phyloP scores from a whole-genome alignment of 2,888 invertebrate species.

The Ceramica pisi region DNA sequence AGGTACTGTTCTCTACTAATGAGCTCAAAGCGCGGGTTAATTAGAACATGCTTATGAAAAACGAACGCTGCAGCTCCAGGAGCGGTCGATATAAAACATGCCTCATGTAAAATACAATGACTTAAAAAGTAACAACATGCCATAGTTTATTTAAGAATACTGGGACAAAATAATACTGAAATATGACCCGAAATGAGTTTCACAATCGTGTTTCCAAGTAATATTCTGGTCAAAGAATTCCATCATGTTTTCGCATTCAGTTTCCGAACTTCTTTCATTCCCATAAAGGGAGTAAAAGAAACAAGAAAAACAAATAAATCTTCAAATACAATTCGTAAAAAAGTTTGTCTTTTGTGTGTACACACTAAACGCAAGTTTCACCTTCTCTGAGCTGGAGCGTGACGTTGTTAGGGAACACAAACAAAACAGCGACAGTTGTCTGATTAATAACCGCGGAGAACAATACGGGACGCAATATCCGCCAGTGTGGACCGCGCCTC shows the following conservation, averaged over 20 bases:
- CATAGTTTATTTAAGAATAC: not conserved
- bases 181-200: constrained; percentile 37
- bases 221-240: constrained; percentile 47
- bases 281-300: constrained; percentile 38
- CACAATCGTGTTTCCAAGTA: constrained; percentile 43
- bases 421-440: constrained; percentile 70
- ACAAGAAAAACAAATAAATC: constrained; percentile 54
- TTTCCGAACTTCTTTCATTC: constrained; percentile 40
- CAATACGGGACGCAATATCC: constrained; percentile 82
- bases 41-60: constrained; percentile 53
- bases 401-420: constrained; percentile 67
- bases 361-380: constrained; percentile 63
- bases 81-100: constrained; percentile 9
- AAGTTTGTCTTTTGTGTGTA: constrained; percentile 48
- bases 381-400: constrained; percentile 62
- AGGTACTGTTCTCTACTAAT: constrained; percentile 43
- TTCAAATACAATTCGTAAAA: constrained; percentile 45
- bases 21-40: constrained; percentile 54
- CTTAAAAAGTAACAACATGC: too few species aligned
- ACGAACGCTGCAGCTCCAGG: constrained; percentile 1
- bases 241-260: constrained; percentile 53
- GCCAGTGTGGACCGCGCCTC: constrained; percentile 73
- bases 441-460: constrained; percentile 77
- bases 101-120: constrained; percentile 5
- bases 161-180: constrained; percentile 12